Evolutionary conservation across 2,797 vertebrate species (phyloP).

Genomic region (Vultur gryphus): DNA sequence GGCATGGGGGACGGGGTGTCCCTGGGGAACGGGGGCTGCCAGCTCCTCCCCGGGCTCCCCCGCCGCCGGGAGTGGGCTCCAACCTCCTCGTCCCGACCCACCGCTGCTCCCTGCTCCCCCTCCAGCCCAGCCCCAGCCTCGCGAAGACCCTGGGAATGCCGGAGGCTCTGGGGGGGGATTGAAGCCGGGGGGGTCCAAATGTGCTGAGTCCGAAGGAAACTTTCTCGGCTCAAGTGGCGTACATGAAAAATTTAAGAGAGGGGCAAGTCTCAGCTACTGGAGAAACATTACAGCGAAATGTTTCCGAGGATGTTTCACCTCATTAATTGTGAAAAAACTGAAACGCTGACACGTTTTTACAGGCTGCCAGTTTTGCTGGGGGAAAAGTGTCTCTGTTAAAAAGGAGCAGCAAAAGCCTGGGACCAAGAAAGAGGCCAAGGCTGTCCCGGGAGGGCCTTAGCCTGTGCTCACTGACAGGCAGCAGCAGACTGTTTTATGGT

Average conservation of each 20-base stretch:
- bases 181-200: conserved; percentile 1
- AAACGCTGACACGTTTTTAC: conserved; percentile 60
- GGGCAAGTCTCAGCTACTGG: conserved; percentile 43
- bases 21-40: not conserved
- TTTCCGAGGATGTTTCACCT: conserved; percentile 68
- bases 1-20: not conserved
- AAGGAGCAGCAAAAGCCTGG: conserved; percentile 28
- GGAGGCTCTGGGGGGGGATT: not conserved
- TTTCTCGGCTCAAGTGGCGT: conserved; percentile 1
- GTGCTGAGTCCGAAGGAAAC: conserved; percentile 50
- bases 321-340: conserved; percentile 68
- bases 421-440: conserved; percentile 45
- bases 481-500: conserved; percentile 23
- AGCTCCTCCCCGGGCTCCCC: not conserved
- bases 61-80: not conserved
- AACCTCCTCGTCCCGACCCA: not conserved
- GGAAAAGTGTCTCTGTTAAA: conserved; percentile 39
- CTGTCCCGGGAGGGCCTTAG: conserved; percentile 42
- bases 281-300: conserved; percentile 34
- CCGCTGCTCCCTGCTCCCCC: not conserved
- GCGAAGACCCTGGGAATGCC: not conserved
- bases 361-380: conserved; percentile 53
- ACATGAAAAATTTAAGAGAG: conserved; percentile 51
- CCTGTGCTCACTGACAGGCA: conserved; percentile 37
- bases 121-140: not conserved